Base-by-base conservation (phyloP, 2,113 vertebrate genomes). In the Anguilla japonica region DNA sequence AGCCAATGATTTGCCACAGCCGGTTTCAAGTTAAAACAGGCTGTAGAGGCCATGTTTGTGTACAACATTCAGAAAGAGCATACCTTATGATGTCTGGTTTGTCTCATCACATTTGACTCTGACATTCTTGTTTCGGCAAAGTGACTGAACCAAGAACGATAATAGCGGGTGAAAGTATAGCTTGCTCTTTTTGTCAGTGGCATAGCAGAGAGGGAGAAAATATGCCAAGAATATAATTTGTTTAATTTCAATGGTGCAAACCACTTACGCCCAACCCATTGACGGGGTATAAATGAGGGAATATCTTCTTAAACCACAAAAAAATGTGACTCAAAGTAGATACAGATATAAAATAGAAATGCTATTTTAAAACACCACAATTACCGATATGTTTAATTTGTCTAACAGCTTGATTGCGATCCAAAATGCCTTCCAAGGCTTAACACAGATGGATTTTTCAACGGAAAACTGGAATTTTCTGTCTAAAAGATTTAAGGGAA, bases 101-200 rank as follows among this genome's bases (percentile, higher is more conserved):
- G 92, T 91, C 92, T 92, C 91, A 88, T 93, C 91, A 93, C 94
- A 93, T 96, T 94, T 95, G 94, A 95, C 95, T 95, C 92, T 85
- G 67, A 91, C 87, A 94, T 84, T 94, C 93, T 93, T 94, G 95
- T 95, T 95, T 92, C 92, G 85, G 86, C 90, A 88, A 90, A 90
- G 93, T 93, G 93, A 91, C 82, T 86, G 92, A 95, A 91, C 87
- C 84, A 84, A 75, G 83, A 86, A 87, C 89, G 92, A 94, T 95
- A 95, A 96, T 95, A 57, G 91, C 57, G 84, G 88, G 91, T 93
- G 88, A 95, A 96, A 93, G 93, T 95, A 95, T 94, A 95, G 91
- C 92, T 92, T 93, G 88, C 87, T 34, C 71, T 75, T 75, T 75
- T 34, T 75, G 71, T 34, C 71, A 89, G 90, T 87, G 41, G 86